These are phyloP conservation scores for Merluccius polli DNA, from an alignment of 2,797 vertebrate genomes.

Conservation along the genomic window DNA sequence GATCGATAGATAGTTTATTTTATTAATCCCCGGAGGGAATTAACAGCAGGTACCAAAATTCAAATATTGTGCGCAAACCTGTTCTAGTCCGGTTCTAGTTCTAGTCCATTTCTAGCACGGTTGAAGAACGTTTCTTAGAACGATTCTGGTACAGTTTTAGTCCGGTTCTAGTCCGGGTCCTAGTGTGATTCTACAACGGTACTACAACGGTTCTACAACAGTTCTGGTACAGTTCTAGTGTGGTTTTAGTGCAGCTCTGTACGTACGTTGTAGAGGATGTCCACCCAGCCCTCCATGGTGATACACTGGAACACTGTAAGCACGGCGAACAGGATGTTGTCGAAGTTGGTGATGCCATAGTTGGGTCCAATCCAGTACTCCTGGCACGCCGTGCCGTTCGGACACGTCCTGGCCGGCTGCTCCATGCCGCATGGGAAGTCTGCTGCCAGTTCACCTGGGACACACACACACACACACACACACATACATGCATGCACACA, in stretches of 20 bases:
- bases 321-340: conserved; percentile 94
- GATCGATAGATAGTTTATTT: too few relatives aligned
- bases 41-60: too few relatives aligned
- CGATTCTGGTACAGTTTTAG: too few relatives aligned
- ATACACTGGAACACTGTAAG: conserved; percentile 98
- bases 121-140: neutral
- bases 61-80: too few relatives aligned
- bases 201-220: neutral
- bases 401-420: conserved; percentile 78
- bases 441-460: conserved; percentile 75
- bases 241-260: neutral
- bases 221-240: neutral
- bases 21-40: too few relatives aligned
- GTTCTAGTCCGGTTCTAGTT: neutral
- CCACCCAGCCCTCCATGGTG: conserved; percentile 98
- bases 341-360: conserved; percentile 96
- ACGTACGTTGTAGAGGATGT: conserved; percentile 96
- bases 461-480: conserved; percentile 32
- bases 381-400: conserved; percentile 72
- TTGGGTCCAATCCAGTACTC: conserved; percentile 92
- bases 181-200: neutral
- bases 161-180: too few relatives aligned
- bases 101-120: neutral
- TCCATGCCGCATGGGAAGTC: conserved; percentile 89
- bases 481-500: conserved; percentile 18